Evolutionary conservation across 2,888 invertebrate species (phyloP), one percentile per base, ranked within the genome.

Genomic region (Nemapogon koenigi): DNA sequence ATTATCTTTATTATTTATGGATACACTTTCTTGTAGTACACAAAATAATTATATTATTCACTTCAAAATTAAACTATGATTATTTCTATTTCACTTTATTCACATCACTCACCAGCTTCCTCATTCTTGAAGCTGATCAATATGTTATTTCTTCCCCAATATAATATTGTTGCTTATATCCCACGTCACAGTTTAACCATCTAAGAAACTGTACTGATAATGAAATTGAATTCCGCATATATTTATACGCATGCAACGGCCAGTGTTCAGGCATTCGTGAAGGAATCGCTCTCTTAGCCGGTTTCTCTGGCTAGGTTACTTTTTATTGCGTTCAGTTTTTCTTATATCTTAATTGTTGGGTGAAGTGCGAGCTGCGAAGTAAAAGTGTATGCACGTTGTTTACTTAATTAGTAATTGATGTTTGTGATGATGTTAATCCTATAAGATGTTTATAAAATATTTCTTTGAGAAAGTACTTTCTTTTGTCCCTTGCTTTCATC

Each of bases 211-310:
- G 57, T 50, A 78, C 73, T 78, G 64, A 61, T 70, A 76, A 72
- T 76, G 76, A 78, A 76, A 78, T 60, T 68, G 72, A 76, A 78
- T 76, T 70, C 75, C 75, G 70, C 69, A 71, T 76, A 70, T 59
- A 76, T 76, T 76, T 78, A 78, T 78, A 78, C 52, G 60, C 75
- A 76, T 69, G 76, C 73, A 50, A 68, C 53, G 47, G 54, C 42
- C 41, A 49, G 62, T 67, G 62, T 55, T 58, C 70, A 75, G 61
- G 72, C 72, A 76, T 69, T 73, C 70, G 76, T 76, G 75, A 73
- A 68, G 67, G 64, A 73, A 64, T 68, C 60, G 59, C 55, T 56
- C 47, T 41, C 53, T 46, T 46, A 56, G 56, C 56, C 54, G 56
- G 62, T 75, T 76, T 76, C 76, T 73, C 72, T 45, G 37, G 18